Evolutionary conservation across 1,140 invertebrate species (phyloP).

Genomic region (Drosophila baimaii): DNA sequence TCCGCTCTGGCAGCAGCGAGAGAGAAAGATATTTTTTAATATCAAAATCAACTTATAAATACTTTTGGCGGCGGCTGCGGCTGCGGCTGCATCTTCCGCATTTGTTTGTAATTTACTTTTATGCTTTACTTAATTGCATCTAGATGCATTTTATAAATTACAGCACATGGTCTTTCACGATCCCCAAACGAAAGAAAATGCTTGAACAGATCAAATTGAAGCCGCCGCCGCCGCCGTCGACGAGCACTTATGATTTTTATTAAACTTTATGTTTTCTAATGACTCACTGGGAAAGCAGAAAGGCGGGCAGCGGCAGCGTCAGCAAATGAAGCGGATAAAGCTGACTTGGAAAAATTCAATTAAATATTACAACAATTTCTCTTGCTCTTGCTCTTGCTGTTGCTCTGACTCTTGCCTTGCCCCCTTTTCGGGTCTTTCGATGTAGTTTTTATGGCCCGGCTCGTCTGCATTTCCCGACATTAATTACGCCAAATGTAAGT

Average conservation of each 20-base stretch:
- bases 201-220: slow-evolving; percentile 60
- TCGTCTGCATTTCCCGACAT: slow-evolving; percentile 71
- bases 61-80: slow-evolving; percentile 23
- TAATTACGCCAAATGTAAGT: slow-evolving; percentile 78
- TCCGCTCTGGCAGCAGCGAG: slow-evolving; percentile 19
- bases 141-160: slow-evolving; percentile 81
- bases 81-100: slow-evolving; percentile 68
- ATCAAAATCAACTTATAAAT: slow-evolving; percentile 71
- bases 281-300: slow-evolving; percentile 49
- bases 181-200: slow-evolving; percentile 31
- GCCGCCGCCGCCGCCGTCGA: slow-evolving; percentile 30
- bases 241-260: slow-evolving; percentile 76
- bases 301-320: slow-evolving; percentile 6
- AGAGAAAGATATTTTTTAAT: slow-evolving; percentile 55
- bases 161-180: slow-evolving; percentile 50
- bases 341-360: slow-evolving; percentile 71
- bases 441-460: slow-evolving; percentile 61
- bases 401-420: slow-evolving; percentile 8
- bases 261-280: slow-evolving; percentile 77
- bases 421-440: slow-evolving; percentile 40
- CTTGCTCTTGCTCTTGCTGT: slow-evolving; percentile 13
- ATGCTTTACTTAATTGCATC: slow-evolving; percentile 82
- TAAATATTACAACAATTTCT: slow-evolving; percentile 81
- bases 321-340: slow-evolving; percentile 66
- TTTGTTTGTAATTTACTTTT: slow-evolving; percentile 82